phyloP scores from a whole-genome alignment of 2,797 vertebrate genomes.

The Dicrostonyx torquatus region DNA sequence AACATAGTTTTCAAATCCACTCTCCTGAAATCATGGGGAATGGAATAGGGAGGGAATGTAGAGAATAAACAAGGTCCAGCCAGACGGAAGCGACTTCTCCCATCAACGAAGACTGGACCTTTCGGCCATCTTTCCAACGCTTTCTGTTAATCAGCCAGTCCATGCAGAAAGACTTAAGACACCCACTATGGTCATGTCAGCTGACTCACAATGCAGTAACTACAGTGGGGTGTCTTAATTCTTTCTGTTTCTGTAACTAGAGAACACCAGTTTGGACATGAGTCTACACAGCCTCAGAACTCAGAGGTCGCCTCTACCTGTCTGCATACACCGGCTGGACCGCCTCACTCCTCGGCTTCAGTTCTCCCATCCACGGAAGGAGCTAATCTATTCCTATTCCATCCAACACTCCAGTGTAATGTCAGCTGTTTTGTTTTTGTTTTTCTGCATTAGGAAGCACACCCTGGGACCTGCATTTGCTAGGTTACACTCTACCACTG shows the following conservation, averaged over 20 bases:
- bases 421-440: not conserved
- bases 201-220: not conserved
- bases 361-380: not conserved
- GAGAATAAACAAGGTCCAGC: not conserved
- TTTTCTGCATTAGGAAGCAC: not conserved
- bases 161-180: not conserved
- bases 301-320: not conserved
- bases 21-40: not conserved
- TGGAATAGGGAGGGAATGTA: not conserved
- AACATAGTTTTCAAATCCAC: not conserved
- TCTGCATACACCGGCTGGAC: not conserved
- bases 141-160: not conserved
- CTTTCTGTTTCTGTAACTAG: not conserved
- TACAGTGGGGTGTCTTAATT: not conserved
- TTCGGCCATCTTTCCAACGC: not conserved
- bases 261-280: not conserved
- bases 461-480: not conserved
- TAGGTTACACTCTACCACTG: not conserved
- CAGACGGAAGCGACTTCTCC: not conserved
- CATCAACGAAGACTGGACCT: not conserved
- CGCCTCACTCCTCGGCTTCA: not conserved
- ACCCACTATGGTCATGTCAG: not conserved
- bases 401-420: too few species aligned
- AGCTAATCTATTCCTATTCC: not conserved
- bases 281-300: not conserved